A percentile compares a stretch with the other conserved stretches of the same genome.
Conservation (phyloP, 1,140 invertebrate genomes). For the Aphidius ervi region DNA sequence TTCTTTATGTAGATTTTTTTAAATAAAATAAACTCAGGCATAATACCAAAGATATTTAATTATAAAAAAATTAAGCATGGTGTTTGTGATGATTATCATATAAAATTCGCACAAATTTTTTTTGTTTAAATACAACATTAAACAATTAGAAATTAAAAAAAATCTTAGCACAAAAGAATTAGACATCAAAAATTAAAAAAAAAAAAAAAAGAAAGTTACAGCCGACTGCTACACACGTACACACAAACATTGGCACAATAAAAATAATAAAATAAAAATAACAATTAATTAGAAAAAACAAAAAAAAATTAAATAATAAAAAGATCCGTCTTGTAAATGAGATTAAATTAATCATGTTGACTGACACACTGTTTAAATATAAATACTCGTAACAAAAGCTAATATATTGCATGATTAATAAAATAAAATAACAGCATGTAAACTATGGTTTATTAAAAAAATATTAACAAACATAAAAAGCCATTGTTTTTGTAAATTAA, state of each 20-base stretch:
- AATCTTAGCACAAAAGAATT: constrained; percentile 36
- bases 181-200: constrained; percentile 16
- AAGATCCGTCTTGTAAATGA: constrained; percentile 29
- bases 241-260: background rate
- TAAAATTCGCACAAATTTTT: constrained; percentile 48
- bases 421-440: constrained; percentile 37
- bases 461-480: constrained; percentile 23
- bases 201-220: constrained; percentile 14
- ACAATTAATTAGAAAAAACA: constrained; percentile 10
- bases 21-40: constrained; percentile 46
- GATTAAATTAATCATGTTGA: constrained; percentile 34
- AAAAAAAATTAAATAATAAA: constrained; percentile 10
- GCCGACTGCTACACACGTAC: constrained; percentile 12
- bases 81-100: constrained; percentile 43
- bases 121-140: constrained; percentile 28
- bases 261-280: constrained; percentile 10
- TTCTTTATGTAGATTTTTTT: constrained; percentile 17
- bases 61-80: constrained; percentile 37
- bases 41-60: constrained; percentile 51
- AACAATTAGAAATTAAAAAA: background rate
- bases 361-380: constrained; percentile 27
- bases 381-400: constrained; percentile 20
- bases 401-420: constrained; percentile 21
- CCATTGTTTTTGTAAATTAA: too few species aligned
- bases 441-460: constrained; percentile 13